Percentiles rank a stretch among this genome's conserved stretches.
phyloP scores from a whole-genome alignment of 1,140 invertebrate species.

The Coptotermes formosanus region DNA sequence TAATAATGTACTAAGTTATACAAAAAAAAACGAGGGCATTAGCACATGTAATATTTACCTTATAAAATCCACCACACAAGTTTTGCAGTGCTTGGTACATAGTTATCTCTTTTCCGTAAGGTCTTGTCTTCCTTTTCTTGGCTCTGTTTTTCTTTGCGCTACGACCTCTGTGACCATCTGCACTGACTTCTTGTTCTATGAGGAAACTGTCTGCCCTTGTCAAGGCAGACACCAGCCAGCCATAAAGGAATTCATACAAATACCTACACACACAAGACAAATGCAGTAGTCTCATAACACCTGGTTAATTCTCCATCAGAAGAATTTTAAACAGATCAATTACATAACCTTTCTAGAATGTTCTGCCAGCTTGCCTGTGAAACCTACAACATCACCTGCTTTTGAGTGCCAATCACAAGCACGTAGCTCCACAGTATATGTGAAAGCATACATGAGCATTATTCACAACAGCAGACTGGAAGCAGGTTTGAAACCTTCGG shows the following conservation, averaged over 20 bases:
- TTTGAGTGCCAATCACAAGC: too few species aligned
- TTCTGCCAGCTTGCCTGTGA: too few species aligned
- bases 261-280: conserved; percentile 61
- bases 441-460: too few species aligned
- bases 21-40: conserved; percentile 29
- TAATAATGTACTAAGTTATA: neutral
- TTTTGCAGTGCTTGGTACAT: conserved; percentile 86
- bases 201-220: conserved; percentile 84
- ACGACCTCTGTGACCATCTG: conserved; percentile 46
- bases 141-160: conserved; percentile 54
- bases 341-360: neutral
- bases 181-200: conserved; percentile 66
- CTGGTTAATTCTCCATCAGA: neutral
- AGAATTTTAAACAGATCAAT: neutral
- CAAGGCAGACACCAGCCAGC: conserved; percentile 88
- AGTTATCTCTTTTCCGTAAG: conserved; percentile 78
- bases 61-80: conserved; percentile 93
- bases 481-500: too few species aligned
- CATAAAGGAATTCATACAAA: conserved; percentile 91
- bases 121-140: conserved; percentile 72
- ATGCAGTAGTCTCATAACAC: neutral
- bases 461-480: too few species aligned
- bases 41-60: conserved; percentile 57
- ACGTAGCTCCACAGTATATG: too few species aligned
- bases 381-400: too few species aligned